Evolutionary conservation across 2,888 invertebrate species (phyloP).

Genomic region (Drosophila sordidapex): DNA sequence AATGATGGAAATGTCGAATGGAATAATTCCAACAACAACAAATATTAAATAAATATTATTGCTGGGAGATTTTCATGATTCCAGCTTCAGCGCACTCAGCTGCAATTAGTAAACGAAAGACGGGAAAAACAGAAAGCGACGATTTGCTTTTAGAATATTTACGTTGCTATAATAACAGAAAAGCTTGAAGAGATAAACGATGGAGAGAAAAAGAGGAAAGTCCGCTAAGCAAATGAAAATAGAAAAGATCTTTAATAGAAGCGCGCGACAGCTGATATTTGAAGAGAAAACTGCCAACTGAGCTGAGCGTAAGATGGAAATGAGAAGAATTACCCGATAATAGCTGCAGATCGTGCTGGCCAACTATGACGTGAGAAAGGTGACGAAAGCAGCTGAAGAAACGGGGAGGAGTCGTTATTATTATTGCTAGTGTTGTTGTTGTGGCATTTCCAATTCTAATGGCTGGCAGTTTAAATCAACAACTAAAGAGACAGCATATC

Average conservation of each 20-base stretch:
- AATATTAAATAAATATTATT: not conserved
- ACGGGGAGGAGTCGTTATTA: not conserved
- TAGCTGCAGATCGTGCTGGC: conserved; percentile 1
- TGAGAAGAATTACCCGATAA: conserved; percentile 5
- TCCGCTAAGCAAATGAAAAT: not conserved
- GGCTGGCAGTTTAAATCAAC: conserved; percentile 12
- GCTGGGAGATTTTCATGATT: not conserved
- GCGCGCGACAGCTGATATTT: conserved; percentile 1
- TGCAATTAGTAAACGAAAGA: not conserved
- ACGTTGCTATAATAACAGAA: not conserved
- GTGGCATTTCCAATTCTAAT: conserved; percentile 7
- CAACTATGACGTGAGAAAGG: not conserved
- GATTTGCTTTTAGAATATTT: not conserved
- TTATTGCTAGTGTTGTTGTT: not conserved
- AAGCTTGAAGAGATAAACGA: not conserved
- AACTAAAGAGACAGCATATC: conserved; percentile 7
- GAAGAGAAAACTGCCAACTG: conserved; percentile 14
- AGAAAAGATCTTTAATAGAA: conserved; percentile 12
- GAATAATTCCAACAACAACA: not conserved
- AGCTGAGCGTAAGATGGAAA: conserved; percentile 6
- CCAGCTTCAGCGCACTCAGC: not conserved
- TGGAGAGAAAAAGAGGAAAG: conserved; percentile 1
- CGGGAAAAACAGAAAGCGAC: not conserved
- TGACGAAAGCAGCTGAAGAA: not conserved
- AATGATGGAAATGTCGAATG: not conserved